Evolutionary conservation across 2,888 invertebrate species (phyloP).

Genomic region (Lypha dubia): DNA sequence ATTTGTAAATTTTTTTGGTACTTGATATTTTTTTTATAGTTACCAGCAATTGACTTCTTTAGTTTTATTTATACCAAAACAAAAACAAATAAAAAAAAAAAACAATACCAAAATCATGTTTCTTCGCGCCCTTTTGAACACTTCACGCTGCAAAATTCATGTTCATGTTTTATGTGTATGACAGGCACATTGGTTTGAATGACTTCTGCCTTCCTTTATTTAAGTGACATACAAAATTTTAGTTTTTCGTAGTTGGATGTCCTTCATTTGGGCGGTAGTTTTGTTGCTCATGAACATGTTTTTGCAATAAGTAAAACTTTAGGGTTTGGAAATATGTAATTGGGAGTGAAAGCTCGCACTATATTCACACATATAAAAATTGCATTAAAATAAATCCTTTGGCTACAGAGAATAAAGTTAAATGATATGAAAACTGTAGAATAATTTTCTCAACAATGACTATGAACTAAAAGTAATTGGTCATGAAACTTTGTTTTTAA

Average conservation of each 20-base stretch:
- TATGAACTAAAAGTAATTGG: too few relatives aligned
- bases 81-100: too few relatives aligned
- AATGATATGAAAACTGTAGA: too few relatives aligned
- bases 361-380: neutral
- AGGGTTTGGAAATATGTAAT: neutral
- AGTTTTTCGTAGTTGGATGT: neutral
- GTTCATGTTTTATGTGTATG: constrained; percentile 32
- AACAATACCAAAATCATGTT: constrained; percentile 27
- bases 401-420: too few relatives aligned
- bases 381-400: too few relatives aligned
- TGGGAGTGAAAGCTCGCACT: neutral
- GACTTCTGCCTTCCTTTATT: neutral
- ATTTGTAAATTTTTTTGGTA: constrained; percentile 30
- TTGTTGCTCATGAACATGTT: neutral
- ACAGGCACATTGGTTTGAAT: constrained; percentile 32
- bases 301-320: neutral
- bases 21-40: neutral
- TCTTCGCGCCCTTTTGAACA: constrained; percentile 28
- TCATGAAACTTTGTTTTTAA: too few relatives aligned
- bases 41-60: neutral
- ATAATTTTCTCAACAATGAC: too few relatives aligned
- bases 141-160: constrained; percentile 12
- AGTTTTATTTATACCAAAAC: neutral
- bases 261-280: constrained; percentile 12
- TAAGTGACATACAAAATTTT: neutral